A percentile compares a stretch with the other conserved stretches of the same genome.
phyloP scores from a whole-genome alignment of 2,797 vertebrate species.

The Masticophis lateralis region DNA sequence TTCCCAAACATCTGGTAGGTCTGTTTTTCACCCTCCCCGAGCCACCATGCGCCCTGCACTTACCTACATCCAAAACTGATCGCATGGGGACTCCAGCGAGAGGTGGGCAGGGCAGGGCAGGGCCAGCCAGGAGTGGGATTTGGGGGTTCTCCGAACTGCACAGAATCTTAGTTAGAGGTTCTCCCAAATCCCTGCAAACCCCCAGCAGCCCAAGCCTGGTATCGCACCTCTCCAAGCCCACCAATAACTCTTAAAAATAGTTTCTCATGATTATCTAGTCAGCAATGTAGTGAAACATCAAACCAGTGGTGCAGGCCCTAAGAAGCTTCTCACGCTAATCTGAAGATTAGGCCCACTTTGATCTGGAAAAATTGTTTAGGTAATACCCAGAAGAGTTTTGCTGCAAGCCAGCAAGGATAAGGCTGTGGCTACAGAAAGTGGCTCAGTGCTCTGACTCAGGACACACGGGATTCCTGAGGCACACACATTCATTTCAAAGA shows the following conservation, averaged over 20 bases:
- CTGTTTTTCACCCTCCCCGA: too few species aligned
- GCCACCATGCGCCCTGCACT: too few species aligned
- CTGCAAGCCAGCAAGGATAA: not conserved
- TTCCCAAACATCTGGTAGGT: too few species aligned
- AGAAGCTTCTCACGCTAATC: not conserved
- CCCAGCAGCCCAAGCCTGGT: too few species aligned
- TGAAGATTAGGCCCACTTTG: not conserved
- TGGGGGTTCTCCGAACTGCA: too few species aligned
- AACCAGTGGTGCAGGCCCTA: not conserved
- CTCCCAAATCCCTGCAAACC: too few species aligned
- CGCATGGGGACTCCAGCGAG: too few species aligned
- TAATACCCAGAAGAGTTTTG: not conserved
- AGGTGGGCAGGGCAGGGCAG: too few species aligned
- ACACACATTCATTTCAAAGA: not conserved
- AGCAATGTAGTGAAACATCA: not conserved
- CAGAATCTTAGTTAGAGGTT: too few species aligned
- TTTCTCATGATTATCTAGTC: not conserved
- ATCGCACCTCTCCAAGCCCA: not conserved
- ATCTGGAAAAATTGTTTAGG: not conserved
- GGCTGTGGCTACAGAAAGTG: not conserved
- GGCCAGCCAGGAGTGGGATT: too few species aligned
- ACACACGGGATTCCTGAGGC: not conserved
- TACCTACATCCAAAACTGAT: too few species aligned
- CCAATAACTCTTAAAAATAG: not conserved
- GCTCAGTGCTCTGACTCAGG: not conserved